Conservation (phyloP, 2,113 vertebrate genomes). For the Myrmecophaga tridactyla region DNA sequence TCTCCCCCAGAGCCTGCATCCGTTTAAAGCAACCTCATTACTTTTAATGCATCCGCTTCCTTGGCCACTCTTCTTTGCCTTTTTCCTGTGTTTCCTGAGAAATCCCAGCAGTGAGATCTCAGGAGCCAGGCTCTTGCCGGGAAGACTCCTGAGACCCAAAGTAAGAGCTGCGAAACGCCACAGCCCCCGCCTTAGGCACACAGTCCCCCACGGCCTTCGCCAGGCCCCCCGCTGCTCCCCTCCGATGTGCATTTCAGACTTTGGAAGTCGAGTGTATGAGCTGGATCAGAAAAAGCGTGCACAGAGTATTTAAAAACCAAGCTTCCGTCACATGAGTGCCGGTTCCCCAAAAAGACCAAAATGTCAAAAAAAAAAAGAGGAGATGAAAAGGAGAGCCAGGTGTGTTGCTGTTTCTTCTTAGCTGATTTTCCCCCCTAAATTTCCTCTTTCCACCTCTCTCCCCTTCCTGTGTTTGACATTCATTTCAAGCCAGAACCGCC, state of each 20-base stretch:
- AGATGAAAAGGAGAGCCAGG: background rate
- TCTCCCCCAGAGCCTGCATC: conserved; percentile 71
- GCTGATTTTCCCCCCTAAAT: background rate
- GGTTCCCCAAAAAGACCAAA: background rate
- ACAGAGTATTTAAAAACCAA: background rate
- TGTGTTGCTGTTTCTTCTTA: accelerated
- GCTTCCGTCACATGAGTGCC: accelerated
- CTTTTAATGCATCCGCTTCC: conserved; percentile 74
- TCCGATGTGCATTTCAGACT: background rate
- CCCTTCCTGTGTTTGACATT: background rate
- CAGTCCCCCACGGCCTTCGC: accelerated
- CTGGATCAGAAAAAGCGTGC: background rate
- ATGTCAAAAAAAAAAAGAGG: accelerated
- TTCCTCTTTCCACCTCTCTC: background rate
- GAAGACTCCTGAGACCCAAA: background rate
- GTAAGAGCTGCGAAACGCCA: accelerated
- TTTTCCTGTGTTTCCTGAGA: conserved; percentile 79
- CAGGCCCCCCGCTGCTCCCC: background rate
- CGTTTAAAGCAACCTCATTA: conserved; percentile 56
- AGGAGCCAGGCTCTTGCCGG: background rate
- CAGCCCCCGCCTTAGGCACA: accelerated
- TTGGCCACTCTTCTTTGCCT: background rate
- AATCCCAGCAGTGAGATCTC: conserved; percentile 59
- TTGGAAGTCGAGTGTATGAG: background rate
- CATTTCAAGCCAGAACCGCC: too few relatives aligned